A percentile compares a stretch with the other conserved stretches of the same genome.
phyloP scores from a whole-genome alignment of 2,888 invertebrate genomes.

The Chouioia cunea region DNA sequence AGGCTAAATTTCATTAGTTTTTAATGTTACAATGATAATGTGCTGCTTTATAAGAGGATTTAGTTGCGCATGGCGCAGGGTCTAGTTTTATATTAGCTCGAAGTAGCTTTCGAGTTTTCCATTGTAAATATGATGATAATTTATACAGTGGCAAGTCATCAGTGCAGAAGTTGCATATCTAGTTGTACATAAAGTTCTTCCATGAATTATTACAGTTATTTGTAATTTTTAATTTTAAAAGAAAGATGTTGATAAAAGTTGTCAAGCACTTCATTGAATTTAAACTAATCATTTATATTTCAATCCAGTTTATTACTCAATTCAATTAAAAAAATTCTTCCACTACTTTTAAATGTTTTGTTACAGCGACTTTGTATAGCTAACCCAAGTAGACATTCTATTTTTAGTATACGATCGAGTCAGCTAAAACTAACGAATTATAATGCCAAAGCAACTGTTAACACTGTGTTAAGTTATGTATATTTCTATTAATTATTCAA shows the following conservation, averaged over 20 bases:
- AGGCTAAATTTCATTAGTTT: slow-evolving; percentile 40
- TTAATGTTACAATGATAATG: slow-evolving; percentile 35
- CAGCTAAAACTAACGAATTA: too few species aligned
- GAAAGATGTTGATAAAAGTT: slow-evolving; percentile 29
- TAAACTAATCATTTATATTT: too few species aligned
- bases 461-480: too few species aligned
- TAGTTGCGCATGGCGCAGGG: slow-evolving; percentile 25
- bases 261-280: background rate
- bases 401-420: too few species aligned
- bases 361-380: too few species aligned
- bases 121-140: slow-evolving; percentile 44
- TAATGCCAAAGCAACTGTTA: too few species aligned
- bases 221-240: slow-evolving; percentile 31
- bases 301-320: slow-evolving; percentile 1
- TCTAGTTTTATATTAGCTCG: slow-evolving; percentile 44
- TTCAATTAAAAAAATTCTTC: slow-evolving; percentile 4
- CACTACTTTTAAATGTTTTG: background rate
- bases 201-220: slow-evolving; percentile 35
- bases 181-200: slow-evolving; percentile 45
- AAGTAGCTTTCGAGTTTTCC: slow-evolving; percentile 38
- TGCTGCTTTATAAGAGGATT: slow-evolving; percentile 27
- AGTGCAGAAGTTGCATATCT: slow-evolving; percentile 40
- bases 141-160: slow-evolving; percentile 42
- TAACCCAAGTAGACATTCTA: too few species aligned
- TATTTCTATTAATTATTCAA: too few species aligned